Evolutionary conservation across 2,888 invertebrate genomes (phyloP), one percentile per base, ranked within the genome.

Genomic region (Clitarchus hookeri): DNA sequence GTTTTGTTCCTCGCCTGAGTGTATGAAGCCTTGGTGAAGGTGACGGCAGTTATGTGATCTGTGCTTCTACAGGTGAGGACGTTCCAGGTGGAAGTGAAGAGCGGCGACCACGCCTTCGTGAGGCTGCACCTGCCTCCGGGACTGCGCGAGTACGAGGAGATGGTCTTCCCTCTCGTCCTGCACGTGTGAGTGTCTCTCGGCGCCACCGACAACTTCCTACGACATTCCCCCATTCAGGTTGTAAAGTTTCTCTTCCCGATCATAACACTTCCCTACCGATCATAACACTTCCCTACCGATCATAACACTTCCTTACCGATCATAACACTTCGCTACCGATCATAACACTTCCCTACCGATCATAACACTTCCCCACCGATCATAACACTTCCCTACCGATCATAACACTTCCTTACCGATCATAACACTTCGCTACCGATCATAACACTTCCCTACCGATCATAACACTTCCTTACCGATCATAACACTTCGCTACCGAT

Each of bases 81-180:
- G 86, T 92, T 93, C 88, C 91, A 93, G 89, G 93, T 95, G 44
- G 93, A 95, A 91, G 93, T 96, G 80, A 93, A 94, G 78, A 93
- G 94, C 88, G 95, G 95, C 12, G 95, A 94, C 89, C 93, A 94
- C 89, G 95, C 96, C 11, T 95, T 95, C 90, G 97, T 97, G 0
- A 94, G 96, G 53, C 92, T 98, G 6, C 94, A 95, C 85, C 92
- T 98, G 79, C 98, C 98, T 0, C 97, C 97, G 0, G 95, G 96
- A 12, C 94, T 97, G 90, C 93, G 96, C 89, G 96, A 97, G 90
- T 95, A 96, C 83, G 97, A 97, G 89, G 96, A 96, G 90, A 93
- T 96, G 86, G 95, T 95, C 0, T 95, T 96, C 89, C 97, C 98
- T 0, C 91, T 98, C 25, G 94, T 98, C 3, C 91, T 98, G 8